Evolutionary conservation across 2,888 invertebrate genomes (phyloP), one percentile per base, ranked within the genome.

Genomic region (Atherix ibis): DNA sequence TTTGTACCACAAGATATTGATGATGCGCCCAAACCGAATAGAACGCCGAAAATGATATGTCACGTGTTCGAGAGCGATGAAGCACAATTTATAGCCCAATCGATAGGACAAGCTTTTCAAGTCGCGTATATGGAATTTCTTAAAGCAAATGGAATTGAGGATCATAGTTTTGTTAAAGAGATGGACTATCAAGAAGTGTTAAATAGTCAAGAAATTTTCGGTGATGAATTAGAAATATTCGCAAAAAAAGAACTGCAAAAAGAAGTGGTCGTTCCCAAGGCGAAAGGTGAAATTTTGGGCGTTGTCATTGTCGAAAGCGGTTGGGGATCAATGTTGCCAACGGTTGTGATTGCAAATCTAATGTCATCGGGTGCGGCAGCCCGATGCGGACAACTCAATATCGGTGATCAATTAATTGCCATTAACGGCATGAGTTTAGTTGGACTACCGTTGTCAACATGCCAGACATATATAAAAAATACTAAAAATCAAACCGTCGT

Each of bases 261-360:
- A 64, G 91, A 91, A 68, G 95, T 98, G 43, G 94, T 98, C 34
- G 94, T 98, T 38, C 97, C 97, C 29, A 99, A 99, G 64, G 76
- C 88, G 26, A 95, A 95, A 60, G 92, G 95, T 17, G 98, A 99
- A 66, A 89, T 94, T 43, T 67, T 99, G 26, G 98, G 98, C 12
- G 89, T 99, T 43, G 97, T 98, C 32, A 94, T 98, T 48, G 98
- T 99, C 40, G 98, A 99, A 64, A 95, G 95, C 0, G 98, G 98
- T 24, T 99, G 98, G 98, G 98, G 98, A 17, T 95, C 94, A 16
- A 97, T 99, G 97, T 67, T 99, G 47, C 98, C 98, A n/a, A 99
- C 98, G 1, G 97, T 98, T 31, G 98, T 99, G 31, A 89, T 99
- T 50, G 98, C 98, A 33, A 98, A 98, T 65, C 70, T 98, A 47